Base-by-base conservation (phyloP, 2,797 vertebrate species). In the Lepus townsendii region DNA sequence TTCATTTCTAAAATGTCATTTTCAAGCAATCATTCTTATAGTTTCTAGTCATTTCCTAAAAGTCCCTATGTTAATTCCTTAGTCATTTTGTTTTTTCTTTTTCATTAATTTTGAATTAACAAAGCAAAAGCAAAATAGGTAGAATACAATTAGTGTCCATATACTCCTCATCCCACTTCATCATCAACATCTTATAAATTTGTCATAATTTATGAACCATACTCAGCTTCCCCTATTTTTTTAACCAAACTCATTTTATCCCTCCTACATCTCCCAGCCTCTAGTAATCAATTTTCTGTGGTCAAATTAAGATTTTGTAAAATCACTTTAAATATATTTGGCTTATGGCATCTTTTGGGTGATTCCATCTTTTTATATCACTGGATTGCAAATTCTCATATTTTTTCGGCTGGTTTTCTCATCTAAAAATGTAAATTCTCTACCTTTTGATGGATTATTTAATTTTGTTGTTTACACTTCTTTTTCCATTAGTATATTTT, bases 271-370 rank as follows among this genome's bases (percentile, higher is more conserved):
- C 54, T 57, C 19, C 54, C 19, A 57, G 6, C 19, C 54, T 16
- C 54, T 4, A 57, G 54, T 57, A 20, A 57, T 57, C 54, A 57
- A 57, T 57, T 57, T 57, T 17, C 54, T 57, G 16, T 57, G 17
- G 14, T 57, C 14, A 57, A 57, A 57, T 57, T 57, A 57, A 16
- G 54, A 57, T 57, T 57, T 57, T 16, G 19, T 16, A 57, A 57
- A 16, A 62, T 71, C n/a, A 91, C 22, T 90, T 78, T 32, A 69
- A 88, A 71, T 83, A 92, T 35, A 30, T 88, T 88, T 87, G 42
- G 54, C 80, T 72, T 92, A 73, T 62, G 66, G 20, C 4, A 62
- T 73, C 11, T 54, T 68, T 50, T 17, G 11, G 1, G 2, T 47
- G 76, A 42, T 65, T 95, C 16, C 84, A 5, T 47, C 22, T 66